Conservation (phyloP, 1,140 invertebrate genomes). For the Philopotamus ludificatus region DNA sequence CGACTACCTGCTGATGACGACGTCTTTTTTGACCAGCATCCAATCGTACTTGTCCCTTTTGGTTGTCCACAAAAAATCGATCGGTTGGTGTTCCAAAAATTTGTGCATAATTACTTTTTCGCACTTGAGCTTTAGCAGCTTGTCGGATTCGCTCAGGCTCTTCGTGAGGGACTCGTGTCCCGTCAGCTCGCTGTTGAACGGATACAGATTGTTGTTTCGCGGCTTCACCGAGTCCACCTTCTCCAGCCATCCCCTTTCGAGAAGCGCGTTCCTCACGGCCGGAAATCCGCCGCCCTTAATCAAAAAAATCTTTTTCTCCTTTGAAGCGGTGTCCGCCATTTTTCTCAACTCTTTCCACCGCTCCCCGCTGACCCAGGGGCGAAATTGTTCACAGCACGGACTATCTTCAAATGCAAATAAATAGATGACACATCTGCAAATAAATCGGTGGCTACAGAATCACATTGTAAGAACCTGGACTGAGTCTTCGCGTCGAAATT, state of each 20-base stretch:
- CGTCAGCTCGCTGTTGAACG: constrained; percentile 35
- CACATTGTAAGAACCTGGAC: constrained; percentile 46
- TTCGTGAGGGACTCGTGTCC: constrained; percentile 33
- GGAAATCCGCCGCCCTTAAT: constrained; percentile 57
- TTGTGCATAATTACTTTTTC: constrained; percentile 64
- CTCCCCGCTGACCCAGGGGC: constrained; percentile 51
- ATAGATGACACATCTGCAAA: too few species aligned
- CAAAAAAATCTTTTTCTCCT: constrained; percentile 54
- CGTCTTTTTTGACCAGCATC: constrained; percentile 55
- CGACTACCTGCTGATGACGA: constrained; percentile 55
- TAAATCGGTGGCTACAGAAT: not conserved
- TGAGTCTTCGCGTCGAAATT: constrained; percentile 51
- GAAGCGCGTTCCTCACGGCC: constrained; percentile 56
- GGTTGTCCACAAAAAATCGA: constrained; percentile 87
- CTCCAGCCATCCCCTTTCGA: constrained; percentile 64
- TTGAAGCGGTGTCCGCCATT: constrained; percentile 52
- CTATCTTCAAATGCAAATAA: constrained; percentile 31
- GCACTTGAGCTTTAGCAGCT: constrained; percentile 54
- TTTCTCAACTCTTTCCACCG: constrained; percentile 55
- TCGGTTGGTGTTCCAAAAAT: constrained; percentile 67
- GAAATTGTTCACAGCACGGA: constrained; percentile 48
- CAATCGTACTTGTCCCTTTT: constrained; percentile 74
- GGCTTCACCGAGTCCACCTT: constrained; percentile 60
- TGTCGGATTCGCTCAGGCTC: constrained; percentile 46
- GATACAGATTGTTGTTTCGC: constrained; percentile 39